Base-by-base conservation (phyloP, 1,140 invertebrate species). In the Ruditapes philippinarum region DNA sequence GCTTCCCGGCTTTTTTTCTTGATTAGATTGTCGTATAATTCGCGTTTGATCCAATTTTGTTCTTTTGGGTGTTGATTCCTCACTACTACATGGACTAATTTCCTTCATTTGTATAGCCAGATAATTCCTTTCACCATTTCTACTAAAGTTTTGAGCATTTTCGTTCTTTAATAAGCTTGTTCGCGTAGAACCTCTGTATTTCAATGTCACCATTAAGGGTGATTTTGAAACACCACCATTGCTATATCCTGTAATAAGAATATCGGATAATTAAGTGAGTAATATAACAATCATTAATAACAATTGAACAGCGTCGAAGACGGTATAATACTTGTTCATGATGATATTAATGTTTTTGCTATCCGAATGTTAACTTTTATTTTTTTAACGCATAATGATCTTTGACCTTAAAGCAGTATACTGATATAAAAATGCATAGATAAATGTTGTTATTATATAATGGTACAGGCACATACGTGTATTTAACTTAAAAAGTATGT, bases 1-100 rank as follows among this genome's bases (percentile, higher is more conserved):
- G 97, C 97, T 91, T 97, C 97, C 40, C 98, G 97, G 92, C 97
- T 98, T 93, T 97, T n/a, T 97, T 89, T 97, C 97, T 92, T 97
- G 97, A 93, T 98, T 97, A 84, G 97, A 97, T 86, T 93, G 93
- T 19, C 94, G 88, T 73, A 94, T 92, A 60, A 84, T 54, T 36
- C 87, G 42, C 17, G 87, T 85, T n/a, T 60, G 60, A 33, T 89
- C 83, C 17, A 80, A n/a, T 31, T 85, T 91, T 31, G 74, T 36
- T 17, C 86, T 78, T n/a, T 82, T 42, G 11, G 90, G 90, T 19
- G 87, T 86, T 9, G 90, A 89, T 45, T 91, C 90, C 40, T 84
- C 82, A 33, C 90, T 91, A 25, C 81, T 81, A 73, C 88, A 89
- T 36, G 82, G 82, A n/a, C 65, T 73, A 19, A 84, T 84, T 68